phyloP scores from a whole-genome alignment of 1,140 invertebrate species.

The Scylla paramamosain region DNA sequence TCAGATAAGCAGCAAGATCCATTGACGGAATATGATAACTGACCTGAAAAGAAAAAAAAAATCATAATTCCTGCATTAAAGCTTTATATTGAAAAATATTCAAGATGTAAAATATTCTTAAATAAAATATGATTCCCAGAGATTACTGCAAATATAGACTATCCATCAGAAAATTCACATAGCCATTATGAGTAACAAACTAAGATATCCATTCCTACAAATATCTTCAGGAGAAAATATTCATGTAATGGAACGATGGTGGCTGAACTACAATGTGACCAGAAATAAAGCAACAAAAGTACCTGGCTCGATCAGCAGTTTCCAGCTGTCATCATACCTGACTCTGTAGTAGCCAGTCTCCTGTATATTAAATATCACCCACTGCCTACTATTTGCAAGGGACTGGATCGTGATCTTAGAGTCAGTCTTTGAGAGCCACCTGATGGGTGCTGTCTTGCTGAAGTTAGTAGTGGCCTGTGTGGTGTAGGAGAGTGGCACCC shows the following conservation, averaged over 20 bases:
- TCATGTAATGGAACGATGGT: too few relatives aligned
- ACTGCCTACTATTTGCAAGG: conserved; percentile 45
- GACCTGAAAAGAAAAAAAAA: conserved; percentile 76
- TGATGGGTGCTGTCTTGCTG: conserved; percentile 18
- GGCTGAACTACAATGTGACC: too few relatives aligned
- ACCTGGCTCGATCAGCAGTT: conserved; percentile 79
- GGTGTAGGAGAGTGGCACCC: conserved; percentile 76
- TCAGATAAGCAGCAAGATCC: conserved; percentile 80
- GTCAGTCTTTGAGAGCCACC: conserved; percentile 62
- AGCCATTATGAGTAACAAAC: too few relatives aligned
- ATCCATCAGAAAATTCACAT: too few relatives aligned
- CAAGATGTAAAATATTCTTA: too few relatives aligned
- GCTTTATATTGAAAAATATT: too few relatives aligned
- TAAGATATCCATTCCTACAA: too few relatives aligned
- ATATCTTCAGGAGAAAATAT: too few relatives aligned
- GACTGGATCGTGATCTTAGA: conserved; percentile 1
- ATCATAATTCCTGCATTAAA: too few relatives aligned
- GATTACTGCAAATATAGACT: too few relatives aligned
- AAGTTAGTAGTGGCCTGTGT: conserved; percentile 37
- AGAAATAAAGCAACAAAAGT: neutral
- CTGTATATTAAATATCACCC: conserved; percentile 77
- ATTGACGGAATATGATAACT: conserved; percentile 79
- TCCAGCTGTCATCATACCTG: conserved; percentile 83
- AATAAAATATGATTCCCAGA: too few relatives aligned
- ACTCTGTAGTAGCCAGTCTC: conserved; percentile 82